phyloP scores from a whole-genome alignment of 2,113 vertebrate species.

The Elaphurus davidianus region DNA sequence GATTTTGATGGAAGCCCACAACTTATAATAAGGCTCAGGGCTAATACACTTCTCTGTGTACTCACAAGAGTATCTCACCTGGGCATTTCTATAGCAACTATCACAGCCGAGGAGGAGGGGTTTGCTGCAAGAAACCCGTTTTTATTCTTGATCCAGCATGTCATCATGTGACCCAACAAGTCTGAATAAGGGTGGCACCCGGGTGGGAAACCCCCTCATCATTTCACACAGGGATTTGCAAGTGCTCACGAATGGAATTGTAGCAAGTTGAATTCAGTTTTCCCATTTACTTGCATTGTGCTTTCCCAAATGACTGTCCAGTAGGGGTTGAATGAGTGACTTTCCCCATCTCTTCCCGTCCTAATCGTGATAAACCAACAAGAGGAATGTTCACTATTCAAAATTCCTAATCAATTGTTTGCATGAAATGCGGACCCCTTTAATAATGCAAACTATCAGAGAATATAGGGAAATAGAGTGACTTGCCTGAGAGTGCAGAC shows the following conservation, averaged over 20 bases:
- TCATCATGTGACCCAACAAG: rapidly evolving
- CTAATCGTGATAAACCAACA: background rate
- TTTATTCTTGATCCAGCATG: background rate
- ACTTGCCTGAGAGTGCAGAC: rapidly evolving
- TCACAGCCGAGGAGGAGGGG: rapidly evolving
- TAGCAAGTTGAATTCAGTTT: background rate
- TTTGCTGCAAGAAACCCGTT: rapidly evolving
- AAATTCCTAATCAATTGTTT: background rate
- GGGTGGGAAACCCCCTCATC: rapidly evolving
- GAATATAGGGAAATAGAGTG: rapidly evolving
- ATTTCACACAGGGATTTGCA: background rate
- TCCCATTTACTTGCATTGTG: background rate
- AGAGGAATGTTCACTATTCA: background rate
- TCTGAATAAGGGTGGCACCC: background rate
- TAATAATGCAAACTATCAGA: background rate
- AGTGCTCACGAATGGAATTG: rapidly evolving
- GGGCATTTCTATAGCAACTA: background rate
- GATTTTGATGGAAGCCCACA: background rate
- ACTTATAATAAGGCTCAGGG: background rate
- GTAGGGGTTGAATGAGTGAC: background rate
- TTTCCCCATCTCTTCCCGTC: background rate
- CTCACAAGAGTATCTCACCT: rapidly evolving
- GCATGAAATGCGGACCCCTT: background rate
- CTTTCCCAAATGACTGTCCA: background rate
- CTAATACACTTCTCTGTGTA: rapidly evolving